These are phyloP conservation scores for Porites lobata DNA, from an alignment of 92 coral and sea anemone species.

Conservation along the genomic window DNA sequence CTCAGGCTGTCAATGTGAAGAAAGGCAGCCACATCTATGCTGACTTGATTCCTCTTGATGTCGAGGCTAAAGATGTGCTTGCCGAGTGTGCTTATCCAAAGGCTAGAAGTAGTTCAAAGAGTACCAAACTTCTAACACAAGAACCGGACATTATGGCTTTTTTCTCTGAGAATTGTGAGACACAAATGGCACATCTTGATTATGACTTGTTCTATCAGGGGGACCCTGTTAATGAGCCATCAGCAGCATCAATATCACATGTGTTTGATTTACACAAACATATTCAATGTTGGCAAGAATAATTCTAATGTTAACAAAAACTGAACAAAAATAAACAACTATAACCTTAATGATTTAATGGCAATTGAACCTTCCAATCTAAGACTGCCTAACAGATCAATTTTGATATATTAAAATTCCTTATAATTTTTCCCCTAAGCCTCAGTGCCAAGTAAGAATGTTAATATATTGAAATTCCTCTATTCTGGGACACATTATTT, in stretches of 20 bases:
- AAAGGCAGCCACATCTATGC: conserved; percentile 77
- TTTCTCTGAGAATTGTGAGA: conserved; percentile 88
- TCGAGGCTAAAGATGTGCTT: conserved; percentile 75
- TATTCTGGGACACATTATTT: too few relatives aligned
- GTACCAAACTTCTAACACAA: conserved; percentile 55
- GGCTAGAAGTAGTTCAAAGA: conserved; percentile 58
- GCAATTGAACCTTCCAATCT: background rate
- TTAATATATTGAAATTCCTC: too few relatives aligned
- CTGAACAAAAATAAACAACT: background rate
- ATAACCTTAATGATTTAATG: background rate
- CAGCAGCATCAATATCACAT: conserved; percentile 70
- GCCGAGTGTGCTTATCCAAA: conserved; percentile 69
- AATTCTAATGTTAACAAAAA: background rate
- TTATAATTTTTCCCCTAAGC: too few relatives aligned
- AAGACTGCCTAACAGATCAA: background rate
- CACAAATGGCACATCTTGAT: conserved; percentile 81
- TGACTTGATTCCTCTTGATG: conserved; percentile 89
- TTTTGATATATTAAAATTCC: too few relatives aligned
- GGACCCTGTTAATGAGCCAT: conserved; percentile 62
- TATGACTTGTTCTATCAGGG: conserved; percentile 62
- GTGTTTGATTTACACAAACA: conserved; percentile 91
- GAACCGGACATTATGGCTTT: conserved; percentile 96
- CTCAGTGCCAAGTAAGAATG: too few relatives aligned
- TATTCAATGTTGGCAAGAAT: conserved; percentile 91
- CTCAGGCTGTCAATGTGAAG: conserved; percentile 88